Percentiles rank a stretch among this genome's conserved stretches.
Conservation (phyloP, 2,888 invertebrate genomes). For the Nezara viridula region DNA sequence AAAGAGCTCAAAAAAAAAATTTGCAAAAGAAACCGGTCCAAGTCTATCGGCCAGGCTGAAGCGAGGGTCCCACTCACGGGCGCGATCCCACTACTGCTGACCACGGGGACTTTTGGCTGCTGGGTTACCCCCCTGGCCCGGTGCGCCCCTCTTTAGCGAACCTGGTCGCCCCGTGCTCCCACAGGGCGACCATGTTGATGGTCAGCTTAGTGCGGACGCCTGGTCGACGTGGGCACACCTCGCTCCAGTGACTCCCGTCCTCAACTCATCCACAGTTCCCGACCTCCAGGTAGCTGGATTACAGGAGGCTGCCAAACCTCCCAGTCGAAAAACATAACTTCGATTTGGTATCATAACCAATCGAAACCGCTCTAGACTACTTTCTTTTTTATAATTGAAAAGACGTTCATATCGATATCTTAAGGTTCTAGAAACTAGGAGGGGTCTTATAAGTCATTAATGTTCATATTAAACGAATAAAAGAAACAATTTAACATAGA, state of each 20-base stretch:
- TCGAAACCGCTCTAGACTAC: neutral
- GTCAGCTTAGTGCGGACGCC: conserved; percentile 96
- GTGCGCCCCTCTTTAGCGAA: conserved; percentile 97
- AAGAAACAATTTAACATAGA: neutral
- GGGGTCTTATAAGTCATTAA: neutral
- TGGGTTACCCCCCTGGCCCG: conserved; percentile 99
- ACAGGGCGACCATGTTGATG: conserved; percentile 94
- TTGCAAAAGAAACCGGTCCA: conserved; percentile 72
- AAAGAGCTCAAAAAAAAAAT: too few relatives aligned
- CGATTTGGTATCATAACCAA: neutral
- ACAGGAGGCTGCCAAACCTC: conserved; percentile 97
- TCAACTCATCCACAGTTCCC: conserved; percentile 92
- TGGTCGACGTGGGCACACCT: conserved; percentile 84
- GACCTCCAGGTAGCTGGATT: conserved; percentile 98
- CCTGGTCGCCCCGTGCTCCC: conserved; percentile 89
- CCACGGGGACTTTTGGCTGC: conserved; percentile 99
- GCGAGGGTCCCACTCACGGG: conserved; percentile 93
- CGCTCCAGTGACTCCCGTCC: conserved; percentile 82
- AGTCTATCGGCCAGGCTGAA: conserved; percentile 87
- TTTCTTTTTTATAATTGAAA: neutral
- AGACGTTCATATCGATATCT: neutral
- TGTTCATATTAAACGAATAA: neutral
- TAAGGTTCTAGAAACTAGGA: neutral
- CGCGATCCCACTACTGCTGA: conserved; percentile 99
- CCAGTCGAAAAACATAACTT: conserved; percentile 73